phyloP scores from a whole-genome alignment of 2,888 invertebrate species.

The Caenorhabditis becei region DNA sequence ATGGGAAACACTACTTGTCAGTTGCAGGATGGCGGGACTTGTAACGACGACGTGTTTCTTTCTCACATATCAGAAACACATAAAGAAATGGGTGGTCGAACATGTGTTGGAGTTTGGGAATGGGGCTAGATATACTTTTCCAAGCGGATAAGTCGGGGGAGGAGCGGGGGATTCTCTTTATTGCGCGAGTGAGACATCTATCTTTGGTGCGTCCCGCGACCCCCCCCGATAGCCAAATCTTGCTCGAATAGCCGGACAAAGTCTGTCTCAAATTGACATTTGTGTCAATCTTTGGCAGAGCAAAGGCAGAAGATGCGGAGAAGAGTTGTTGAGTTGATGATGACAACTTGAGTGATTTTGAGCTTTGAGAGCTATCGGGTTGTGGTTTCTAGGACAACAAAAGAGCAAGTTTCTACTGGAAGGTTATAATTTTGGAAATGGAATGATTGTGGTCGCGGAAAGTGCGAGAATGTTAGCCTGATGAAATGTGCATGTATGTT shows the following conservation, averaged over 20 bases:
- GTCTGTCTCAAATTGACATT: constrained; percentile 38
- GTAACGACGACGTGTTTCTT: background rate
- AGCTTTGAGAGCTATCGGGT: background rate
- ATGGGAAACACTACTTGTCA: constrained; percentile 27
- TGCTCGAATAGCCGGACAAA: constrained; percentile 23
- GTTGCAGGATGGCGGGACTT: constrained; percentile 7
- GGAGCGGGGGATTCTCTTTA: constrained; percentile 42
- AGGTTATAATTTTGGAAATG: too few relatives aligned
- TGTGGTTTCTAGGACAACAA: constrained; percentile 16
- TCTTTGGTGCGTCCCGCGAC: constrained; percentile 49
- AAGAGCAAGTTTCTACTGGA: background rate
- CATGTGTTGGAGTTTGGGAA: background rate
- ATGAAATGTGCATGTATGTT: background rate
- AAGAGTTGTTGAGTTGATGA: constrained; percentile 34
- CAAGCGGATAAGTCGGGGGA: constrained; percentile 34
- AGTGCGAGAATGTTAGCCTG: background rate
- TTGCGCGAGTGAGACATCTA: constrained; percentile 56
- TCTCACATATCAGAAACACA: constrained; percentile 14
- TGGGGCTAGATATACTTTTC: constrained; percentile 45
- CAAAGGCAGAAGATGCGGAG: constrained; percentile 18
- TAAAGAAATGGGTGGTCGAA: background rate
- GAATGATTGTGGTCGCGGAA: background rate
- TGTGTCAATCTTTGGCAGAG: constrained; percentile 54
- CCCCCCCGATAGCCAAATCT: constrained; percentile 21
- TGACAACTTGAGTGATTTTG: constrained; percentile 34